Conservation (phyloP, 2,113 vertebrate species). For the Propithecus coquereli region DNA sequence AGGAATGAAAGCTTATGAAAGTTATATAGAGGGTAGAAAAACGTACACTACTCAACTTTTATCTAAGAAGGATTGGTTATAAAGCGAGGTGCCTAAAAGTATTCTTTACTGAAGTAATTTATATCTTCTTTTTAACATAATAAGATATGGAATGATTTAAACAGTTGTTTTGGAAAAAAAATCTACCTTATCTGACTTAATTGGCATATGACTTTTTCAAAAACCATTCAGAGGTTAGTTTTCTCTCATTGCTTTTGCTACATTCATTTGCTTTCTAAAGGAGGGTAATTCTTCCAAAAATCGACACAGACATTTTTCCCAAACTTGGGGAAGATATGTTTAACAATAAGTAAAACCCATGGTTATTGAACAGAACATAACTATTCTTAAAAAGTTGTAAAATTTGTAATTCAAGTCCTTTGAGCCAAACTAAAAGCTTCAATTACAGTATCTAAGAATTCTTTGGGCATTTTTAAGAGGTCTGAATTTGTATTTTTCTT, state of each 20-base stretch:
- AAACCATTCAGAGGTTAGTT: conserved; percentile 15
- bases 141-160: conserved; percentile 42
- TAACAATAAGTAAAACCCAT: neutral
- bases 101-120: conserved; percentile 30
- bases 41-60: conserved; percentile 10
- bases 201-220: conserved; percentile 27
- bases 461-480: conserved; percentile 34
- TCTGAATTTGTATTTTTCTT: conserved; percentile 30
- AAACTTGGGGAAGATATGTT: neutral
- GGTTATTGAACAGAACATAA: neutral
- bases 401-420: conserved; percentile 24
- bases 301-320: neutral
- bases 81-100: conserved; percentile 30
- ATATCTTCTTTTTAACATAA: conserved; percentile 26
- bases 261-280: conserved; percentile 31
- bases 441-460: conserved; percentile 41
- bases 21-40: neutral
- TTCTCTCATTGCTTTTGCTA: neutral
- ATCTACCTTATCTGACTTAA: neutral
- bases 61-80: conserved; percentile 21
- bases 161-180: conserved; percentile 15
- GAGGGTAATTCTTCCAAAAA: neutral
- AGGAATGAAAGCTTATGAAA: conserved; percentile 35
- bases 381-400: neutral
- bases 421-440: conserved; percentile 38